A percentile compares a stretch with the other conserved stretches of the same genome.
Evolutionary conservation across 1,140 invertebrate species (phyloP).

Genomic region (Diachasma alloeum): DNA sequence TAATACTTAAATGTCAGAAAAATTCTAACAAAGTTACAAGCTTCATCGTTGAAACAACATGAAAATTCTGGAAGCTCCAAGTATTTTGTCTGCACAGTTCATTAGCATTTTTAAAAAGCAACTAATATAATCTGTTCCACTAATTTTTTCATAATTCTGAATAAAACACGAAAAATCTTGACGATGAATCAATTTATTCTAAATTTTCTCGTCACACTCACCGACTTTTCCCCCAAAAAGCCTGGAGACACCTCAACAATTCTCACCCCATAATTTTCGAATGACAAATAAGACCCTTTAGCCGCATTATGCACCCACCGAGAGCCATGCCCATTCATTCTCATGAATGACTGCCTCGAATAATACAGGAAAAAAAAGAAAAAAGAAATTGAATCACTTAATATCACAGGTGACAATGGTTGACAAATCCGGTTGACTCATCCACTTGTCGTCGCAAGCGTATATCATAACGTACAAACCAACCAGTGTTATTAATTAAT

Average conservation of each 20-base stretch:
- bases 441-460: not conserved
- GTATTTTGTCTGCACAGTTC: no score
- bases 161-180: no score
- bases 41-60: no score
- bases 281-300: slow-evolving; percentile 11
- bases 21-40: no score
- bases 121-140: no score
- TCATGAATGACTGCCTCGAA: not conserved
- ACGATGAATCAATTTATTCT: no score
- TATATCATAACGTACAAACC: not conserved
- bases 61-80: no score
- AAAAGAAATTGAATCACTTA: slow-evolving; percentile 20
- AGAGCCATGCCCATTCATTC: not conserved
- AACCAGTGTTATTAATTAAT: slow-evolving; percentile 17
- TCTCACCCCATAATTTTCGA: slow-evolving; percentile 8
- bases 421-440: slow-evolving; percentile 12
- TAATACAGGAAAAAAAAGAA: not conserved
- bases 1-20: no score
- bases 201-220: no score
- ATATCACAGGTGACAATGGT: slow-evolving; percentile 12
- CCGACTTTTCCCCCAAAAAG: not conserved
- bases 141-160: no score
- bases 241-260: not conserved
- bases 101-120: no score
- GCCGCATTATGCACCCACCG: not conserved